Evolutionary conservation across 2,113 vertebrate genomes (phyloP), one percentile per base, ranked within the genome.

Genomic region (Paedocypris sp.): DNA sequence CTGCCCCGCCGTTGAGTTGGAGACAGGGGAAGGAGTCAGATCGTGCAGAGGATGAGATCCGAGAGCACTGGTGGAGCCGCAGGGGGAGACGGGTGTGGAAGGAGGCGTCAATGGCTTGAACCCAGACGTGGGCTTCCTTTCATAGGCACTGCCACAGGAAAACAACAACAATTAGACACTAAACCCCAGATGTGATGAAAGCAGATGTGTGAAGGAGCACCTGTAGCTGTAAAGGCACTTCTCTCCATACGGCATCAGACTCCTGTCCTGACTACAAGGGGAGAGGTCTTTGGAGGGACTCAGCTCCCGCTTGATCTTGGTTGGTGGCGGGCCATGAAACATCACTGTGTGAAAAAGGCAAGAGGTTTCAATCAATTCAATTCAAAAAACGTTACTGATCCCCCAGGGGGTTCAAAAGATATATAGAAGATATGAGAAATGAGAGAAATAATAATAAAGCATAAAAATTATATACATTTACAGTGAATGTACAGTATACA

Each of bases 221-320:
- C 94, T 97, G 87, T 93, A 94, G 83, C 90, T 97, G 89, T 94
- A 97, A 90, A 96, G 93, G 94, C 93, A 97, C 92, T 96, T 98
- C 83, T 98, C 93, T 86, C 87, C 87, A 25, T 92, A 97, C 78
- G 80, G 83, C 73, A 88, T 85, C 20, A 91, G 85, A 79, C 85
- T 87, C 82, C 90, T 83, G 75, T 94, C 87, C 2, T 89, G 92
- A 77, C 85, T 89, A 70, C 94, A 97, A 74, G 91, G 88, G 0
- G 90, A 91, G 62, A 90, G 80, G 74, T 93, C 89, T 0, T 88
- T 89, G 72, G 90, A 89, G 10, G 90, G 88, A 75, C 87, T 90
- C 75, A 89, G 82, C 81, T 98, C 94, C 41, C 94, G 84, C 75
- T 98, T 98, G 85, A 98, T 93, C 85, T 98, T 98, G 26, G 88